Evolutionary conservation across 2,888 invertebrate genomes (phyloP).

Genomic region (Gymnocheta viridis): DNA sequence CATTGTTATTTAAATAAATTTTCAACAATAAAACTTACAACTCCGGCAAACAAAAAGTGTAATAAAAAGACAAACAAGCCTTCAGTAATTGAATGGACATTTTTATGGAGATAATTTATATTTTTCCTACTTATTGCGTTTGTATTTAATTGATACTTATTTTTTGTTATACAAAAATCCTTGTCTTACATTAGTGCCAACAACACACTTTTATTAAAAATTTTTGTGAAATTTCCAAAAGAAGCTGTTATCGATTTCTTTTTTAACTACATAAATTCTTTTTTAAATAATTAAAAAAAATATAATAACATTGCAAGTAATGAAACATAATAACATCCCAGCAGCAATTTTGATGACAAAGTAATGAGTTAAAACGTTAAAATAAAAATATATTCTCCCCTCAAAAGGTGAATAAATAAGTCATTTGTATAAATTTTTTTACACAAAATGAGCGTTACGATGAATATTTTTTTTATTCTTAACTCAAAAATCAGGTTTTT

Average conservation of each 20-base stretch:
- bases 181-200: conserved; percentile 21
- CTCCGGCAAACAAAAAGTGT: neutral
- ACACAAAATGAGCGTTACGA: too few relatives aligned
- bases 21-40: conserved; percentile 36
- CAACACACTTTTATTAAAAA: conserved; percentile 7
- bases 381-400: too few relatives aligned
- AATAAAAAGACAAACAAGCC: conserved; percentile 7
- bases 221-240: neutral
- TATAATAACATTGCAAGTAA: too few relatives aligned
- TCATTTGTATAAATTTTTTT: too few relatives aligned
- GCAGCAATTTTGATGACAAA: too few relatives aligned
- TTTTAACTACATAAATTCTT: too few relatives aligned
- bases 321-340: too few relatives aligned
- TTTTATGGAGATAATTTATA: neutral
- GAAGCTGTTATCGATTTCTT: neutral
- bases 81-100: neutral
- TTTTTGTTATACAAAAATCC: conserved; percentile 28
- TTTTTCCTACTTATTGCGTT: neutral
- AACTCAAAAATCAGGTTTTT: too few relatives aligned
- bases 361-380: too few relatives aligned
- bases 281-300: too few relatives aligned
- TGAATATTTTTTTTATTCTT: too few relatives aligned
- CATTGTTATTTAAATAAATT: conserved; percentile 1
- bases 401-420: too few relatives aligned
- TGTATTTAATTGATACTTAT: conserved; percentile 2